Evolutionary conservation across 2,888 invertebrate genomes (phyloP), one percentile per base, ranked within the genome.

Genomic region (Girardia tigrina): DNA sequence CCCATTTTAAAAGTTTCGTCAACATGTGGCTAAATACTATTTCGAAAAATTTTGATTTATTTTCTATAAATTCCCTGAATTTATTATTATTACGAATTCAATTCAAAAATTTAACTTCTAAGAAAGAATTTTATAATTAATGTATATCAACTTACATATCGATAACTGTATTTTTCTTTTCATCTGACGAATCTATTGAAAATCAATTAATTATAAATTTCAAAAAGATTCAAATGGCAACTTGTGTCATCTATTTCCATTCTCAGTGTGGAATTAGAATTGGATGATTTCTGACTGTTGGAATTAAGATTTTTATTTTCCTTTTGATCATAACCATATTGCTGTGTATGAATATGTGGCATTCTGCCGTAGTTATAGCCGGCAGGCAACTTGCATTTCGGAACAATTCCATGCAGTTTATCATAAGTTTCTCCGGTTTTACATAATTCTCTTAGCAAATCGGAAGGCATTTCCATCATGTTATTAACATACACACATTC

Each of bases 401-500:
- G 56, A 56, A 56, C 56, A 12, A 56, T 23, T 8, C 56, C 56
- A 16, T 56, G 56, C 4, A 56, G 4, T 16, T 56, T 56, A n/a
- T n/a, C n/a, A 56, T 20, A 56, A 56, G 4, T 16, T n/a, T 56
- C 56, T 8, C 56, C 56, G 23, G 8, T 16, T 56, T 56, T 56
- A n/a, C 56, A 56, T 56, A 56, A 12, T 6, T 56, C n/a, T 56
- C n/a, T 56, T 8, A 56, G 56, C 4, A 56, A 56, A 12, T 56
- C 56, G 6, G n/a, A 20, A 6, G 56, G 23, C n/a, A 56, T 56
- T 56, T 56, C 56, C 56, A 56, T 12, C 56, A 56, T 56, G 56
- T 23, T 56, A 56, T 56, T 56, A 56, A 56, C 56, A 56, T 56
- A 56, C 56, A n/a, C n/a, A 56, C 56, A 56, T 56, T 56, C 56